Conservation (phyloP, 2,888 invertebrate species). For the Microplitis manilae region DNA sequence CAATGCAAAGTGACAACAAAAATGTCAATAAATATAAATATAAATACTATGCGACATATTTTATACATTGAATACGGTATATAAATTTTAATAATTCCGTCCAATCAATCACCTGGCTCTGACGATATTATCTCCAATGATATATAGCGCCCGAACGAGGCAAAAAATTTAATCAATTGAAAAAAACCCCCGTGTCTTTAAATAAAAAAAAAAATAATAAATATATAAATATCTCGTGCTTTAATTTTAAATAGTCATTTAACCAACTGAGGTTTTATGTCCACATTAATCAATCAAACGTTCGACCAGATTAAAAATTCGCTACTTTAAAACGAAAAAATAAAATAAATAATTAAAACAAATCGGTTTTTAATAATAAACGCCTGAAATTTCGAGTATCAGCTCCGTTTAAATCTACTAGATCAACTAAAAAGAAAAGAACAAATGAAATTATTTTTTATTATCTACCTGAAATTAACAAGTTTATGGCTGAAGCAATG, state of each 20-base stretch:
- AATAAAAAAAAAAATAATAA: background rate
- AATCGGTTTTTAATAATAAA: background rate
- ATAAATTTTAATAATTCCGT: constrained; percentile 20
- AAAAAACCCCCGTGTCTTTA: constrained; percentile 6
- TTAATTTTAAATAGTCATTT: constrained; percentile 28
- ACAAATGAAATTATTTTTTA: constrained; percentile 7
- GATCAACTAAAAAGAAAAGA: background rate
- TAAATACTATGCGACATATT: background rate
- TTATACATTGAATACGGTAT: constrained; percentile 16
- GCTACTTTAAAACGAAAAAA: background rate
- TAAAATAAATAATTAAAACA: background rate
- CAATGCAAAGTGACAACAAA: background rate
- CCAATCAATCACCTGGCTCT: constrained; percentile 18
- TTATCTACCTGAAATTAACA: constrained; percentile 4
- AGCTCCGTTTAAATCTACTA: background rate
- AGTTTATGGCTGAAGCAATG: constrained; percentile 22
- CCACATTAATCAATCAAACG: constrained; percentile 18
- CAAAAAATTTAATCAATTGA: constrained; percentile 13
- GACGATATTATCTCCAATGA: constrained; percentile 26
- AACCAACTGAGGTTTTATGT: constrained; percentile 1
- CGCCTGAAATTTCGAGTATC: background rate
- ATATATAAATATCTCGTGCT: constrained; percentile 4
- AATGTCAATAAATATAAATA: background rate
- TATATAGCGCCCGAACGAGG: constrained; percentile 8
- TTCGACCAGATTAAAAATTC: background rate